Evolutionary conservation across 2,888 invertebrate genomes (phyloP).

Genomic region (Dilophus febrilis): DNA sequence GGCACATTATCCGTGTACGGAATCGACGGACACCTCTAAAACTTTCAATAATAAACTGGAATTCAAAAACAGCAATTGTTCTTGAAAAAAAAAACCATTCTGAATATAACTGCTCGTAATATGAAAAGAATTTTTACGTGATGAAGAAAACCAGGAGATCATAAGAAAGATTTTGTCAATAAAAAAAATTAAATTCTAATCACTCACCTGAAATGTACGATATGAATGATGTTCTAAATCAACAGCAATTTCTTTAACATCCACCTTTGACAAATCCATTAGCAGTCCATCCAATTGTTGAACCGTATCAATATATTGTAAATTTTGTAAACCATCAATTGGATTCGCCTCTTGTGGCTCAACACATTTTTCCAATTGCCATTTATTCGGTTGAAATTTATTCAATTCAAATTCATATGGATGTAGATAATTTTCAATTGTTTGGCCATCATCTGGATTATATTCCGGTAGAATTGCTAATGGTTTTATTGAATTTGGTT

Average conservation of each 20-base stretch:
- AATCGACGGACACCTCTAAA: no score
- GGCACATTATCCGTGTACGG: no score
- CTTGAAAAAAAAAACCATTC: no score
- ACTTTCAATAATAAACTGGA: no score
- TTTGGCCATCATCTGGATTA: slow-evolving; percentile 39
- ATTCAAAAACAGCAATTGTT: no score
- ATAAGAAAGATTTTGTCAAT: no score
- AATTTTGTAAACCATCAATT: slow-evolving; percentile 44
- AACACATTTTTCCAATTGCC: slow-evolving; percentile 31
- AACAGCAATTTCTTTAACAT: slow-evolving; percentile 60
- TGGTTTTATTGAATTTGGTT: slow-evolving; percentile 76
- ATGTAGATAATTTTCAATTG: slow-evolving; percentile 55
- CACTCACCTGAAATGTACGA: slow-evolving; percentile 61
- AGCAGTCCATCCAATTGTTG: slow-evolving; percentile 47
- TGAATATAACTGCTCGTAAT: no score
- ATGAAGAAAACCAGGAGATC: no score
- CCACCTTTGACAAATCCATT: slow-evolving; percentile 34
- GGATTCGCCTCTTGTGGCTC: slow-evolving; percentile 29
- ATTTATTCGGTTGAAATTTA: slow-evolving; percentile 41
- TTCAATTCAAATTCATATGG: slow-evolving; percentile 78
- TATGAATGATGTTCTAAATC: slow-evolving; percentile 91
- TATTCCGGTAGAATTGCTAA: slow-evolving; percentile 55
- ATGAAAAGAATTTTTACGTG: no score
- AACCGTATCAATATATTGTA: slow-evolving; percentile 48
- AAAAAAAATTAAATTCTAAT: no score